These are phyloP conservation scores for Cryptosula pallasiana DNA, from an alignment of 2,888 invertebrate species.

Conservation along the genomic window DNA sequence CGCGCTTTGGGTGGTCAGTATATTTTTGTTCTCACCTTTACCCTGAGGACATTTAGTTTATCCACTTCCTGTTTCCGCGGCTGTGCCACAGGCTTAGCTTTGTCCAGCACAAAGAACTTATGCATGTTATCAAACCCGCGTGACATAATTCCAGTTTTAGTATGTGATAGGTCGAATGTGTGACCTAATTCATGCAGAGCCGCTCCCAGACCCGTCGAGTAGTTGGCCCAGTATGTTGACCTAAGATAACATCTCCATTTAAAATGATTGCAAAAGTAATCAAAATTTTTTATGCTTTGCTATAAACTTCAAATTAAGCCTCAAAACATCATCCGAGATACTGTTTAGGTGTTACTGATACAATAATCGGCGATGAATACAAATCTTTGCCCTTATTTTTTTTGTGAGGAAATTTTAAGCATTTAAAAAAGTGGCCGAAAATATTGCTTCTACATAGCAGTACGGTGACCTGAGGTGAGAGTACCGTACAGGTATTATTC, in stretches of 20 bases:
- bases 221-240: constrained; percentile 78
- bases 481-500: no score
- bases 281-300: not conserved
- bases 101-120: constrained; percentile 21
- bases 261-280: not conserved
- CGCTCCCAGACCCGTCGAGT: constrained; percentile 83
- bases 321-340: no score
- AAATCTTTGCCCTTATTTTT: no score
- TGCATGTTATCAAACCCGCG: constrained; percentile 52
- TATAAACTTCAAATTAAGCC: no score
- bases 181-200: constrained; percentile 90
- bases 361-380: no score
- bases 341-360: no score
- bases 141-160: constrained; percentile 86
- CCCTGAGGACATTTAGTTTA: not conserved
- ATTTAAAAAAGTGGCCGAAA: no score
- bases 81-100: not conserved
- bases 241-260: constrained; percentile 46
- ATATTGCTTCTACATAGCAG: no score
- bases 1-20: no score
- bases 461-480: no score
- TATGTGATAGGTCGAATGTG: constrained; percentile 88
- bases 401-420: no score
- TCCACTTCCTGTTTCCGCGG: not conserved
- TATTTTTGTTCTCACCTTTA: not conserved